These are phyloP conservation scores for Irena cyanogastra DNA, from an alignment of 2,113 vertebrate genomes.

Conservation along the genomic window DNA sequence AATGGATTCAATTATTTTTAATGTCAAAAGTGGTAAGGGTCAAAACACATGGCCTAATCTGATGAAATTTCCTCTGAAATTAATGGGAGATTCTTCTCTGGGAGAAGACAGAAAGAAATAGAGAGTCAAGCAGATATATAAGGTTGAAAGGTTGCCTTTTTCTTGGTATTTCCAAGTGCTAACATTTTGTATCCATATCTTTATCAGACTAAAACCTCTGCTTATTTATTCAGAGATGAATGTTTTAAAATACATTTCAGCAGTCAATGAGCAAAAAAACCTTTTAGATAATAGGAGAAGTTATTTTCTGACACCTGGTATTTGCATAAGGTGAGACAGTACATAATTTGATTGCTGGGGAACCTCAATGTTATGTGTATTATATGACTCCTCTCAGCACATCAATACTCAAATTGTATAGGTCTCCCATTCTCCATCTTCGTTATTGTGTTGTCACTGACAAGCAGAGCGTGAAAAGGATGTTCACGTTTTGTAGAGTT, in stretches of 20 bases:
- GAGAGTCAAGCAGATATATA: not conserved
- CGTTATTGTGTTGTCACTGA: not conserved
- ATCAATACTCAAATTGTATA: not conserved
- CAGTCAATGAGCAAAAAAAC: not conserved
- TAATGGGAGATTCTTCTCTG: not conserved
- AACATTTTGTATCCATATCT: not conserved
- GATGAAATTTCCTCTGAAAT: not conserved
- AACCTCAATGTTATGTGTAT: not conserved
- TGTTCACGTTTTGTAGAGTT: not conserved
- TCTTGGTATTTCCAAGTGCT: not conserved
- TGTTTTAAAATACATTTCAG: not conserved
- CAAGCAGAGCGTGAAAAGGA: not conserved
- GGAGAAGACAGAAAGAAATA: not conserved
- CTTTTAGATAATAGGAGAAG: not conserved
- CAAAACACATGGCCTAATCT: not conserved
- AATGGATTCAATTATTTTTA: conserved; percentile 30
- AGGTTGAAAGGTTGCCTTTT: not conserved
- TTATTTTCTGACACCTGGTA: not conserved
- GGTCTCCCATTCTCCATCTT: not conserved
- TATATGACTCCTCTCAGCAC: not conserved
- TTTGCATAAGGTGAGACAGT: not conserved
- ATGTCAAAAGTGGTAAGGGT: not conserved
- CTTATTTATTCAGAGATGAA: not conserved
- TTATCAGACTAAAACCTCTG: not conserved
- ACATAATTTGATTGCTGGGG: not conserved